Conservation (phyloP, 2,888 invertebrate genomes). For the Furcula furcula region DNA sequence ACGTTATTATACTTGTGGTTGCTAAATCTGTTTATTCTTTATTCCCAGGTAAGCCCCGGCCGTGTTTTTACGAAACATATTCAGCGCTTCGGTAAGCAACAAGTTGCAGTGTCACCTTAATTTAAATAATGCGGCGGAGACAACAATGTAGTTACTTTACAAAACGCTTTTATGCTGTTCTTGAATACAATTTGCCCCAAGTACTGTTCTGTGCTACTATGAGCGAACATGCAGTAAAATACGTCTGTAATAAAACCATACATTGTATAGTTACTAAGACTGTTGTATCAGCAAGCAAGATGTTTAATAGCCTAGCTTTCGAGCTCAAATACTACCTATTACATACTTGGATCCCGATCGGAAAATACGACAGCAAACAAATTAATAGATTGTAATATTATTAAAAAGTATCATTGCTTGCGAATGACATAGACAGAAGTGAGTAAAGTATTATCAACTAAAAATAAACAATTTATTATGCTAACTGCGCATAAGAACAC, state of each 20-base stretch:
- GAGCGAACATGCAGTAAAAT: background rate
- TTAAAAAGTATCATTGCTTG: too few relatives aligned
- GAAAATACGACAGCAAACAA: too few relatives aligned
- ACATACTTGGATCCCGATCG: too few relatives aligned
- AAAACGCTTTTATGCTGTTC: background rate
- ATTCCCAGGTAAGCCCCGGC: slow-evolving; percentile 24
- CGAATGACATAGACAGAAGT: too few relatives aligned
- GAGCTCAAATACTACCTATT: too few relatives aligned
- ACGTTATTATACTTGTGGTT: too few relatives aligned
- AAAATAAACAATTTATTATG: too few relatives aligned
- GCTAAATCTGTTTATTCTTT: slow-evolving; percentile 6
- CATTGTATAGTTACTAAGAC: background rate
- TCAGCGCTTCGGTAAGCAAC: background rate
- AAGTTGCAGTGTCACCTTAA: background rate
- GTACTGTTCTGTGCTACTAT: background rate
- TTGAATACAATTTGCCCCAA: background rate
- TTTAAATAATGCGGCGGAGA: background rate
- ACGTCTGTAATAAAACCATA: background rate
- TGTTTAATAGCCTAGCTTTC: slow-evolving; percentile 12
- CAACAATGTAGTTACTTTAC: background rate
- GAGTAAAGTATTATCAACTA: too few relatives aligned
- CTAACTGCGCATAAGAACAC: too few relatives aligned
- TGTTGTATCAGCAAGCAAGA: slow-evolving; percentile 5
- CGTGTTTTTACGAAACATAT: background rate
- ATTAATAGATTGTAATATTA: too few relatives aligned